Base-by-base conservation (phyloP, 2,888 invertebrate species). In the Diarsia mendica region DNA sequence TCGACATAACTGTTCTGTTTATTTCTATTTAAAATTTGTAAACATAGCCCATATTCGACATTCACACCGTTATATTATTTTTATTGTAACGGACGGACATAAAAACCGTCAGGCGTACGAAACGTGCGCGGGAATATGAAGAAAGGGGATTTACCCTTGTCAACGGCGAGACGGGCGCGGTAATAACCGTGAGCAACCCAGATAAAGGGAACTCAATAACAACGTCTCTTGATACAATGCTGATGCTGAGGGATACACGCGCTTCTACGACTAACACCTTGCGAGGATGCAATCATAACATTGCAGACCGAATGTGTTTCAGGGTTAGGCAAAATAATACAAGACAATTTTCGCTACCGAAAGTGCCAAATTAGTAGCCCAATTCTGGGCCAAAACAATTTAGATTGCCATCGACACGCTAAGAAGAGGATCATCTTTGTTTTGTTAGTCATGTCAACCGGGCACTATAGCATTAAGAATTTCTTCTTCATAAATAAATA, bases 81-180 rank as follows among this genome's bases (percentile, higher is more conserved):
- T 88, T 87, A 86, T 87, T 89, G 81, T 83, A 81, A 77, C 79
- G 85, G 83, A 87, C 79, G 83, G 83, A 81, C 87, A 84, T 85
- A 87, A 88, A 88, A 88, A 89, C 82, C 86, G 85, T 83, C 81
- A 80, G 79, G 83, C 83, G 86, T 80, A 86, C 71, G 81, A 74
- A 85, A 87, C 90, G 89, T 88, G 87, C 81, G 86, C 86, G 82
- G 90, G 91, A 92, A 93, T 94, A 95, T 94, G 94, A 94, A 93
- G 94, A 94, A 94, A 95, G 93, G 92, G 94, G 95, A 94, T 95
- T 95, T 95, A 95, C 95, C 95, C 95, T 94, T 92, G 95, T 95
- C 95, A 95, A 91, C 90, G 76, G 79, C 88, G 87, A 90, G 95
- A 94, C 94, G 93, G 92, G 87, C 85, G 83, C 82, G 88, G 93